A percentile compares a stretch with the other conserved stretches of the same genome.
Evolutionary conservation across 1,140 invertebrate genomes (phyloP).

Genomic region (Ladona fulva): DNA sequence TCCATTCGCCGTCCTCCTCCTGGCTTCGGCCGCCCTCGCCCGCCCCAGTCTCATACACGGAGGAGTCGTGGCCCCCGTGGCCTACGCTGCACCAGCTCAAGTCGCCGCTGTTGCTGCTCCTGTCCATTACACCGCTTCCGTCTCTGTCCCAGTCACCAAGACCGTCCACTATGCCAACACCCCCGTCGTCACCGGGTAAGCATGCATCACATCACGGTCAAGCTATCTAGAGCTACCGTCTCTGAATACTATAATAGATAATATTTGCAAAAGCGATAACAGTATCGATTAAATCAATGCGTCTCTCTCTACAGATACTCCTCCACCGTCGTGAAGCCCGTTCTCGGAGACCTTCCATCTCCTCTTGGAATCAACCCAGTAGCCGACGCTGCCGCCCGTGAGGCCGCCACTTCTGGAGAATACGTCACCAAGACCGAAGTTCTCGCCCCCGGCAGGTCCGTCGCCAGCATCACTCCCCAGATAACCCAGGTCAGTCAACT

Average conservation of each 20-base stretch:
- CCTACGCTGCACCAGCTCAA: conserved; percentile 33
- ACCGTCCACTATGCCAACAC: conserved; percentile 35
- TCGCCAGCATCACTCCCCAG: conserved; percentile 30
- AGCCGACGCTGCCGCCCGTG: conserved; percentile 23
- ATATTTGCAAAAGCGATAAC: neutral
- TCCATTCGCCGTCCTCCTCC: conserved; percentile 24
- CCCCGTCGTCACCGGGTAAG: conserved; percentile 35
- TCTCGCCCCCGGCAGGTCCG: conserved; percentile 28
- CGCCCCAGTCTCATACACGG: conserved; percentile 28
- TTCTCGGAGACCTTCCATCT: conserved; percentile 12
- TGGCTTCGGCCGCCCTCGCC: conserved; percentile 32
- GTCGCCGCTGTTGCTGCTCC: conserved; percentile 26
- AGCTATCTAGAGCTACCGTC: neutral
- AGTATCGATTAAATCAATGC: neutral
- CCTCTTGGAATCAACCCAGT: neutral
- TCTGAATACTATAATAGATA: neutral
- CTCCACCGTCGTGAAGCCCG: conserved; percentile 15
- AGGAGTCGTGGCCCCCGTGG: conserved; percentile 28
- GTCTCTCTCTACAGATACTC: neutral
- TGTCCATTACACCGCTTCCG: conserved; percentile 22
- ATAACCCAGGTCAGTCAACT: conserved; percentile 22
- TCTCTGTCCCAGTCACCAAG: conserved; percentile 27
- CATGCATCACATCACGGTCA: neutral
- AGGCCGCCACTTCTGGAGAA: conserved; percentile 19
- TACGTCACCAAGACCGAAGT: conserved; percentile 25